Evolutionary conservation across 2,888 invertebrate species (phyloP).

Genomic region (Andrena bucephala): DNA sequence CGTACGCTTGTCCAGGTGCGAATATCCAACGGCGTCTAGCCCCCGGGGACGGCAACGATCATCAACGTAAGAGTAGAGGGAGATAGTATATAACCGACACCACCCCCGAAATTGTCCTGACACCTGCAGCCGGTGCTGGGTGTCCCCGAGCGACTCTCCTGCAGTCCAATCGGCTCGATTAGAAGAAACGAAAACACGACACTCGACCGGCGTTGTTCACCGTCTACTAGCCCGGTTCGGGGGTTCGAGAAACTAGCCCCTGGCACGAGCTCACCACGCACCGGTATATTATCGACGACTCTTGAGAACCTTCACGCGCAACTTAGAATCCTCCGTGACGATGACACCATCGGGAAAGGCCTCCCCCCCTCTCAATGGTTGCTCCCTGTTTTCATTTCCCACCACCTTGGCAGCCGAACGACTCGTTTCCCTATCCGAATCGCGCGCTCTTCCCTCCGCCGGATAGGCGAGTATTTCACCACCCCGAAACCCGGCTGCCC

Average conservation of each 20-base stretch:
- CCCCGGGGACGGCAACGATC: conserved; percentile 30
- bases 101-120: conserved; percentile 51
- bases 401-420: conserved; percentile 44
- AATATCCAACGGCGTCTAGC: conserved; percentile 49
- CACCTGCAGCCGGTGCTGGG: conserved; percentile 54
- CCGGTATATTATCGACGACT: conserved; percentile 34
- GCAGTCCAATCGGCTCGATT: not conserved
- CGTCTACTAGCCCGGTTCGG: conserved; percentile 8
- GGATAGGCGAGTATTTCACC: conserved; percentile 27
- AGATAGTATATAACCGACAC: conserved; percentile 31
- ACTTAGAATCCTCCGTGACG: conserved; percentile 38
- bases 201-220: conserved; percentile 24
- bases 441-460: conserved; percentile 48
- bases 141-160: not conserved
- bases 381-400: conserved; percentile 46
- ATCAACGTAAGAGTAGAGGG: conserved; percentile 2
- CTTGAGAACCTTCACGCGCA: conserved; percentile 7
- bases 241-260: conserved; percentile 16
- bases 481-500: conserved; percentile 30
- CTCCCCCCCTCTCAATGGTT: conserved; percentile 29
- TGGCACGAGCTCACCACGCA: conserved; percentile 60
- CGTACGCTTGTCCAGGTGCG: conserved; percentile 64
- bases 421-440: conserved; percentile 43
- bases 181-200: conserved; percentile 13
- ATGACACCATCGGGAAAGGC: conserved; percentile 42